Conservation (phyloP, 2,113 vertebrate species). For the Halcyon malimbica region DNA sequence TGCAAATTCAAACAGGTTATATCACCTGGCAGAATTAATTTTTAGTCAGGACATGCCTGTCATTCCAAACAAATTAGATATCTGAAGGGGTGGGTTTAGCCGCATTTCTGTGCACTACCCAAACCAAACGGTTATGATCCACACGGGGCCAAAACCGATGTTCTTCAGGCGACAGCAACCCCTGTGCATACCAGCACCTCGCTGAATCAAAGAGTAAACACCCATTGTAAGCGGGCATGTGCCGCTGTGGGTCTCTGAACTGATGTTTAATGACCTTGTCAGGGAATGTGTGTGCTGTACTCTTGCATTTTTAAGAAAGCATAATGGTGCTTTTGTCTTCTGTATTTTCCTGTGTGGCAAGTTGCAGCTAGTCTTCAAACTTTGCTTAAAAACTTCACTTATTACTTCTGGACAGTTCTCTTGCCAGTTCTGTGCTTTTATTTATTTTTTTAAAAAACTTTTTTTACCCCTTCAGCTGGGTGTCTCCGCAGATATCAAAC, state of each 20-base stretch:
- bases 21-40: constrained; percentile 68
- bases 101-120: constrained; percentile 22
- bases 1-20: constrained; percentile 74
- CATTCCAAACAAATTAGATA: constrained; percentile 75
- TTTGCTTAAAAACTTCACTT: constrained; percentile 20
- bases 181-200: constrained; percentile 33
- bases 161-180: constrained; percentile 24
- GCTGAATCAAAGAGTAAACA: constrained; percentile 58
- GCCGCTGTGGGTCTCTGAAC: constrained; percentile 30
- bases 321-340: constrained; percentile 68
- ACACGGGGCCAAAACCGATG: neutral
- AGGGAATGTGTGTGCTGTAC: constrained; percentile 48
- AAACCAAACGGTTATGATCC: neutral
- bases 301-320: constrained; percentile 51
- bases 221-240: neutral
- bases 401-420: constrained; percentile 24
- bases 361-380: constrained; percentile 59
- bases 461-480: neutral
- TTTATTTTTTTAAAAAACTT: neutral
- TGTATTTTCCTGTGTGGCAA: constrained; percentile 66
- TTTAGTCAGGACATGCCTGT: constrained; percentile 74
- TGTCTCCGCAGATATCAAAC: neutral
- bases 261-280: constrained; percentile 58
- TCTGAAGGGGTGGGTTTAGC: constrained; percentile 61
- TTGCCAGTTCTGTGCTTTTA: neutral